Evolutionary conservation across 2,113 vertebrate genomes (phyloP), one percentile per base, ranked within the genome.

Genomic region (Macquaria ambigua): DNA sequence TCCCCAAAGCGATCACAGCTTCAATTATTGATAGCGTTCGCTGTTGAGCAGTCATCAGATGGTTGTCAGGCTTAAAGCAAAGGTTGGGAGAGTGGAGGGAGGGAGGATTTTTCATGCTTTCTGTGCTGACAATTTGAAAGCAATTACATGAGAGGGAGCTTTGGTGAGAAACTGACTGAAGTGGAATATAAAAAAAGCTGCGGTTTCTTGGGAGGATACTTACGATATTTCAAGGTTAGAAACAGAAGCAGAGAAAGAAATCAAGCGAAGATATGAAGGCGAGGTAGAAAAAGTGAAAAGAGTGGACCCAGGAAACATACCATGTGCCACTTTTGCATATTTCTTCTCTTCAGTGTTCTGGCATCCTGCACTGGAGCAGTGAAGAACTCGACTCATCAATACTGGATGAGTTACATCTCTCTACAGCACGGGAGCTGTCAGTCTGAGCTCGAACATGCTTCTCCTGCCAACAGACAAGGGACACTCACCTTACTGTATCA

Each of bases 11-110:
- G 74, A 88, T 87, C 66, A 63, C 53, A 59, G 76, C 77, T 72
- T 94, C 76, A 90, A 92, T 93, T 92, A 93, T 90, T 92, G 90
- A 92, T 88, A 79, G 58, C 23, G 75, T 77, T 84, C 6, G 16
- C 63, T 79, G 88, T 74, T 79, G 71, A 74, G 78, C 81, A 85
- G 62, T 61, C 89, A 84, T 89, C 86, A 70, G 55, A 83, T 82
- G 86, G 62, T 71, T 92, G 89, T 84, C 79, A 89, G 82, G 77
- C 81, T 85, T 56, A 75, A 88, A 84, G 86, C 62, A 70, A 79
- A 76, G 79, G 69, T 59, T 88, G 68, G 58, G 18, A 43, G 63
- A 81, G 52, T n/a, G 37, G 43, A 34, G 52, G 18, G 56, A 53
- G 48, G 62, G 48, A 58, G 53, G 67, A 39, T 64, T 25, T 69